Base-by-base conservation (phyloP, 2,797 vertebrate species). In the Periparus ater region DNA sequence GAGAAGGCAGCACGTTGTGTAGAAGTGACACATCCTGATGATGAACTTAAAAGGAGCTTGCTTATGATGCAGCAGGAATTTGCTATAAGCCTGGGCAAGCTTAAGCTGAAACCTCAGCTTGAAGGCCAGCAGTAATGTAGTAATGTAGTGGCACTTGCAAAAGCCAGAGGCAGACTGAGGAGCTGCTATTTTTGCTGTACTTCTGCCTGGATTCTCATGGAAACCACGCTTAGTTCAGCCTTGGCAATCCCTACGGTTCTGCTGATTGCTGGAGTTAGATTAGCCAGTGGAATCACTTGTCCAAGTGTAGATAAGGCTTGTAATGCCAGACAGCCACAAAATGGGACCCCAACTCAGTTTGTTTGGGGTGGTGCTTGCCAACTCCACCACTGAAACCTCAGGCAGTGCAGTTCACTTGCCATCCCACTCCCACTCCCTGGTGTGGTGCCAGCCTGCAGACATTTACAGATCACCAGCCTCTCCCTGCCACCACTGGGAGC, bases 21-120 rank as follows among this genome's bases (percentile, higher is more conserved):
- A 40, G 36, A 54, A 67, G n/a, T 65, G 94, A 60, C 29, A 4
- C 38, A 60, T 34, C 22, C 34, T 9, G 7, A 11, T 0, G 0
- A 62, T 10, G 1, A 82, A 74, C 51, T 62, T 75, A 32, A 68
- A 50, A 65, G 22, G 17, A 76, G 15, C 45, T 48, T 45, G 73
- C 55, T 75, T 84, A 53, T 66, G 55, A 63, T 82, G 91, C 86
- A 85, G 36, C 38, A 70, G 55, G 47, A 91, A 79, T 94, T 93
- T 67, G 4, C 53, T 57, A 3, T 57, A 62, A 86, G 23, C 55
- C 84, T 11, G 1, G 12, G 42, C 51, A 60, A 29, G 60, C 63
- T 79, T 18, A 66, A 44, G 34, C 13, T 38, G 50, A 76, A 78
- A 40, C 38, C 34, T 71, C 61, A 51, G 15, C 60, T 54, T 74